Base-by-base conservation (phyloP, 2,113 vertebrate genomes). In the Castor canadensis region DNA sequence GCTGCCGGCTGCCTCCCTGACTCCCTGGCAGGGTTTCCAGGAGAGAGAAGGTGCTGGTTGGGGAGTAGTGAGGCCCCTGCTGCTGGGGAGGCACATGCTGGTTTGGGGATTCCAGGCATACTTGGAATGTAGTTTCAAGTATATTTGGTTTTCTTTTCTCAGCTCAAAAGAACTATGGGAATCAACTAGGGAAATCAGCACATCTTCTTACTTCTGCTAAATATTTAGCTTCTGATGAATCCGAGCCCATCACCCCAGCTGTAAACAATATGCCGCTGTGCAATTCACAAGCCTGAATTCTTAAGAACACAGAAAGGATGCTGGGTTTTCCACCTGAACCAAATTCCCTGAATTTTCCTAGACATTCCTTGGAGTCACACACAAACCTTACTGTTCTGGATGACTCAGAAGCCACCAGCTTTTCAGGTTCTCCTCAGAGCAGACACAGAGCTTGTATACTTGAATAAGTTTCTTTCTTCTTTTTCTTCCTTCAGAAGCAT, bases 261-360 rank as follows among this genome's bases (percentile, higher is more conserved):
- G 62, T 35, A 83, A 86, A 87, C 64, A 83, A 16, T 22, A 2
- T 16, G 13, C 3, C 22, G 6, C 4, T 3, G 49, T 88, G 43
- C 24, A n/a, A 40, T 28, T 22, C 28, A 17, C 66, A 45, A 12
- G 26, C 40, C 12, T 52, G 30, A 20, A 75, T 40, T 28, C 64
- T 20, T 4, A n/a, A 67, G 54, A 24, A 10, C 3, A 6, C 13
- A n/a, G 17, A 40, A 43, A 26, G 58, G 13, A 12, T 22, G 43
- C 56, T 87, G 2, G 2, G 52, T 71, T 95, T 96, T 97, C 86
- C 79, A 26, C 84, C 49, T 86, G 71, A 97, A 95, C 54, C 47
- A 71, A 47, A 91, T 94, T 96, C 89, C 94, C 3, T 54, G 80
- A 75, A 35, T 82, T 97, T 97, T 96, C 94, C 91, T 83, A 91